Percentiles rank a stretch among this genome's conserved stretches.
Conservation (phyloP, 2,888 invertebrate species). For the Calliscelio sp. region DNA sequence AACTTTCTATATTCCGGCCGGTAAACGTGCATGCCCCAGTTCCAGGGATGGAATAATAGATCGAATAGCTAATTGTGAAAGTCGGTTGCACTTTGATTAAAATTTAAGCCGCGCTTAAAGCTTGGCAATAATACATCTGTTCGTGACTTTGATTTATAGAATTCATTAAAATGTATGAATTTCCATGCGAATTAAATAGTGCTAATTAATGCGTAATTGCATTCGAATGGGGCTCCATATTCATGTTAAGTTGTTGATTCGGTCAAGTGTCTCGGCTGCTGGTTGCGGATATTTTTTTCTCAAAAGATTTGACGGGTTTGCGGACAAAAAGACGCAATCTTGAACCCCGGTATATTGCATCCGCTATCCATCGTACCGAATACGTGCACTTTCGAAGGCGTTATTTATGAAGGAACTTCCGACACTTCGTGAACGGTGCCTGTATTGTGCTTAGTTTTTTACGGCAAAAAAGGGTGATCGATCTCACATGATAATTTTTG, state of each 20-base stretch:
- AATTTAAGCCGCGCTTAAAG: slow-evolving; percentile 64
- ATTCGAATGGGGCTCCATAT: slow-evolving; percentile 18
- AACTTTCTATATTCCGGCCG: slow-evolving; percentile 51
- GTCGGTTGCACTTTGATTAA: slow-evolving; percentile 69
- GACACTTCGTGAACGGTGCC: slow-evolving; percentile 48
- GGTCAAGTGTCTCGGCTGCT: not conserved
- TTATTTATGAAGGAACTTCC: slow-evolving; percentile 69
- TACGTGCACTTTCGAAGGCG: slow-evolving; percentile 52
- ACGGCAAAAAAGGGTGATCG: slow-evolving; percentile 60
- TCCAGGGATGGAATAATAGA: slow-evolving; percentile 67
- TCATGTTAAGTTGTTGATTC: slow-evolving; percentile 8
- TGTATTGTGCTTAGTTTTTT: slow-evolving; percentile 54
- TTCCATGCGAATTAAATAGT: slow-evolving; percentile 41
- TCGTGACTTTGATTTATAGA: slow-evolving; percentile 64
- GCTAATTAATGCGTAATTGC: slow-evolving; percentile 48
- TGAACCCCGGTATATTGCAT: slow-evolving; percentile 48
- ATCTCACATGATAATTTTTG: slow-evolving; percentile 72
- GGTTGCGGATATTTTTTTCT: slow-evolving; percentile 9
- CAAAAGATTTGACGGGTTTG: slow-evolving; percentile 30
- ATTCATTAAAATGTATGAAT: slow-evolving; percentile 62
- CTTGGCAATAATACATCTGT: slow-evolving; percentile 64
- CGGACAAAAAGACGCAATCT: slow-evolving; percentile 50
- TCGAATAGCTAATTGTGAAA: slow-evolving; percentile 70
- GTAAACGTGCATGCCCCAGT: slow-evolving; percentile 62
- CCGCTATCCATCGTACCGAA: slow-evolving; percentile 56